A percentile compares a stretch with the other conserved stretches of the same genome.
Evolutionary conservation across 1,140 invertebrate species (phyloP).

Genomic region (Drosophila sucinea): DNA sequence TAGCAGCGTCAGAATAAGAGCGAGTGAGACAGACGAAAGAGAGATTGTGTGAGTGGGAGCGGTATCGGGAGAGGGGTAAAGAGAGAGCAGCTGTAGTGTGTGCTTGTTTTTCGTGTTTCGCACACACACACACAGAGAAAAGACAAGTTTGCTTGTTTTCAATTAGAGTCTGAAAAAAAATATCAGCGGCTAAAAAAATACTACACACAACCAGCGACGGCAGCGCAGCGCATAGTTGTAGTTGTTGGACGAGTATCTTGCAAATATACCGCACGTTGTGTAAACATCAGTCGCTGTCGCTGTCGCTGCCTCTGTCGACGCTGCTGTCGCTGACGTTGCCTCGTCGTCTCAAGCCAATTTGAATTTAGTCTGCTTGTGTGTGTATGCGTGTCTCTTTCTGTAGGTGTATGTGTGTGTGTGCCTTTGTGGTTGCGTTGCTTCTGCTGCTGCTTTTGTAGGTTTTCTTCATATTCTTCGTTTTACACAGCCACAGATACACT

Average conservation of each 20-base stretch:
- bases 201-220: slow-evolving; percentile 46
- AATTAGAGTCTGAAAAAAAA: slow-evolving; percentile 69
- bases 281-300: slow-evolving; percentile 64
- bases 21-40: neutral
- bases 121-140: slow-evolving; percentile 37
- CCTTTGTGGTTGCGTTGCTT: slow-evolving; percentile 23
- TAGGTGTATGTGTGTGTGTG: slow-evolving; percentile 12
- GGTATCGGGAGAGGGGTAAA: neutral
- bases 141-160: slow-evolving; percentile 71
- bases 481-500: slow-evolving; percentile 27
- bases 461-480: slow-evolving; percentile 57
- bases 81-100: slow-evolving; percentile 69
- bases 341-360: slow-evolving; percentile 44
- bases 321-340: slow-evolving; percentile 11
- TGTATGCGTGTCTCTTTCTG: neutral
- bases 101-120: slow-evolving; percentile 71
- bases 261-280: slow-evolving; percentile 74
- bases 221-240: slow-evolving; percentile 41
- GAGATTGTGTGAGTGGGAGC: neutral
- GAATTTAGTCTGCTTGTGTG: slow-evolving; percentile 38
- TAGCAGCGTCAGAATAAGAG: slow-evolving; percentile 43
- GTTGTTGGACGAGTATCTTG: slow-evolving; percentile 52
- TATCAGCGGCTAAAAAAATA: slow-evolving; percentile 53
- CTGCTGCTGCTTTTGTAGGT: slow-evolving; percentile 57
- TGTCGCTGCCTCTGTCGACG: slow-evolving; percentile 33